Percentiles rank a stretch among this genome's conserved stretches.
Conservation (phyloP, 2,888 invertebrate species). For the Leptinotarsa rubiginosa region DNA sequence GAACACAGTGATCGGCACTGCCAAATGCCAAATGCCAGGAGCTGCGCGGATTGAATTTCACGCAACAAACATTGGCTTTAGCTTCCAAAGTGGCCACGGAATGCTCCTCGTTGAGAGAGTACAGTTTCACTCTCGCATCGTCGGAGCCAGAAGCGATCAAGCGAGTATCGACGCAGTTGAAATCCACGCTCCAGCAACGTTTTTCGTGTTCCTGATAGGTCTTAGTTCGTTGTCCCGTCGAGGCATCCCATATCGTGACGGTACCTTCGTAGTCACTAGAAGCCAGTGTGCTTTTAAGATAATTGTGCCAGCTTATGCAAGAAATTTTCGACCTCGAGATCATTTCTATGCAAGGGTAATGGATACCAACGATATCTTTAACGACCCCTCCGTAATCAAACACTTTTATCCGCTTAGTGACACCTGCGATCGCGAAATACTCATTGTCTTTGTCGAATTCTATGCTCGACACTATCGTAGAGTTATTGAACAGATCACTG, state of each 20-base stretch:
- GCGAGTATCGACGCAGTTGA: conserved; percentile 90
- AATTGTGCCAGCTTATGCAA: conserved; percentile 94
- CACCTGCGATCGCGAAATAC: conserved; percentile 95
- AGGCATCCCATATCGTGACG: conserved; percentile 93
- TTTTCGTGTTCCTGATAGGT: conserved; percentile 92
- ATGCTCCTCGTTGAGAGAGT: conserved; percentile 89
- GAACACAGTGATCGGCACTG: conserved; percentile 96
- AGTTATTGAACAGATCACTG: conserved; percentile 87
- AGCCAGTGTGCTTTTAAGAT: conserved; percentile 87
- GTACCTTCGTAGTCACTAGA: conserved; percentile 96
- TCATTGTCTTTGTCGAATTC: conserved; percentile 97
- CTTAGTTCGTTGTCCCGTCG: conserved; percentile 79
- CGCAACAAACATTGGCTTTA: conserved; percentile 95
- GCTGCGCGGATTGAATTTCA: conserved; percentile 87
- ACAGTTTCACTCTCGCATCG: conserved; percentile 92
- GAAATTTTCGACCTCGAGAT: conserved; percentile 92
- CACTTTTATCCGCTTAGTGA: conserved; percentile 93
- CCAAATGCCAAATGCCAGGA: conserved; percentile 93
- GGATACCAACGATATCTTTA: conserved; percentile 87
- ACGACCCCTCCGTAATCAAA: conserved; percentile 91
- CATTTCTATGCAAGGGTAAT: conserved; percentile 94
- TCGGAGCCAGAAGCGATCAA: conserved; percentile 93
- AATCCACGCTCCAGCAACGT: conserved; percentile 96
- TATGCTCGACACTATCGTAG: conserved; percentile 89
- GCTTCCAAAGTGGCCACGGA: conserved; percentile 91